A percentile compares a stretch with the other conserved stretches of the same genome.
phyloP scores from a whole-genome alignment of 2,797 vertebrate species.

The Florisuga fusca region DNA sequence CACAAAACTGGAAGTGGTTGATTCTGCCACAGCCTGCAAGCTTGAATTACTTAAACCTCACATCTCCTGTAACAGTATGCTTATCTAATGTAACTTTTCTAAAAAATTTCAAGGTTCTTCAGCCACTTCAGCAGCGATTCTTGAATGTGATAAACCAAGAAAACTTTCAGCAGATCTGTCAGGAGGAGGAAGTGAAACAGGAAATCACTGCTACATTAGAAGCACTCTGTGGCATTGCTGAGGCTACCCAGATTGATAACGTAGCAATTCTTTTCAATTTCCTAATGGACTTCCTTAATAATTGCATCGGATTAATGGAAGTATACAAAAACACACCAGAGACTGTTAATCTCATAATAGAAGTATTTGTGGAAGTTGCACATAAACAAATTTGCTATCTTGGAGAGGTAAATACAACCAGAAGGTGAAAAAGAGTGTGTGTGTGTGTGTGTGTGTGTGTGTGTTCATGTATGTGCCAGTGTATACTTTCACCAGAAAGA shows the following conservation, averaged over 20 bases:
- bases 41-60: background rate
- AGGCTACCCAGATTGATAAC: slow-evolving; percentile 98
- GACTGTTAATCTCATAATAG: slow-evolving; percentile 98
- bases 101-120: slow-evolving; percentile 86
- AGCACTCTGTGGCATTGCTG: slow-evolving; percentile 96
- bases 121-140: slow-evolving; percentile 96
- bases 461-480: background rate
- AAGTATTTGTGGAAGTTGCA: slow-evolving; percentile 99
- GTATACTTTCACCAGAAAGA: background rate
- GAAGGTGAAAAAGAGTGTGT: background rate
- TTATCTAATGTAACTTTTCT: slow-evolving; percentile 6
- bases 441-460: rapidly evolving
- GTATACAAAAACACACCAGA: slow-evolving; percentile 98
- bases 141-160: slow-evolving; percentile 98
- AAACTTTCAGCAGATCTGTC: slow-evolving; percentile 97
- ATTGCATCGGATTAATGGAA: slow-evolving; percentile 98
- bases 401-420: slow-evolving; percentile 88
- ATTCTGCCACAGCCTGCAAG: background rate
- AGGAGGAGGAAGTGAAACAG: slow-evolving; percentile 94
- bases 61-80: background rate
- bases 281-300: slow-evolving; percentile 98
- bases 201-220: slow-evolving; percentile 95
- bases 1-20: background rate
- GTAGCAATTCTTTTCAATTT: slow-evolving; percentile 97
- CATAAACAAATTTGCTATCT: slow-evolving; percentile 99